A percentile compares a stretch with the other conserved stretches of the same genome.
Conservation (phyloP, 2,797 vertebrate genomes). For the Melanotaenia parkinsoni region DNA sequence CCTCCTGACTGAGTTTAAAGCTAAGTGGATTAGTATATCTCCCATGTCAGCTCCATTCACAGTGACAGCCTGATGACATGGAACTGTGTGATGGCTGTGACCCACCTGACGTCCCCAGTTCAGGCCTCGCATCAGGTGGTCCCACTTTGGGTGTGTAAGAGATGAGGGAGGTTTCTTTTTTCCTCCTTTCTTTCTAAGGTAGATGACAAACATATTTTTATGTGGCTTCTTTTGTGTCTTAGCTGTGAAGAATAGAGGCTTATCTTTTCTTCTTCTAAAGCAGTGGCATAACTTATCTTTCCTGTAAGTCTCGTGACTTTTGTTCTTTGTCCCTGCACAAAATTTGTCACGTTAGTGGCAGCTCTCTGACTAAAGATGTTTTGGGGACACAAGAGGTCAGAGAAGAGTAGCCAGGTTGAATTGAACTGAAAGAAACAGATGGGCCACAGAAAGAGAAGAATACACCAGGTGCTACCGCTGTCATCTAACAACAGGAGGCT, state of each 20-base stretch:
- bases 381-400: background rate
- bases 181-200: conserved; percentile 4
- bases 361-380: background rate
- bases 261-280: background rate
- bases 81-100: conserved; percentile 73
- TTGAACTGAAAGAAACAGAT: background rate
- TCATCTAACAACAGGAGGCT: background rate
- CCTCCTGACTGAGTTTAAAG: conserved; percentile 75
- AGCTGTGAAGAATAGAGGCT: background rate
- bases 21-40: conserved; percentile 85
- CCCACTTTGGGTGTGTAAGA: conserved; percentile 38
- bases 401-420: background rate
- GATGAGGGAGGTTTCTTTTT: conserved; percentile 1
- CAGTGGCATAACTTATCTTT: background rate
- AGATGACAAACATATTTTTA: background rate
- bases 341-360: background rate
- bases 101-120: conserved; percentile 72
- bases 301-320: background rate
- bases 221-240: background rate
- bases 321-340: background rate
- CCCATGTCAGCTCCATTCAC: conserved; percentile 77
- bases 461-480: background rate
- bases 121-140: conserved; percentile 75
- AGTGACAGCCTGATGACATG: conserved; percentile 78
- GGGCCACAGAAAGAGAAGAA: background rate